phyloP scores from a whole-genome alignment of 2,888 invertebrate species.

The Enchytraeus crypticus region DNA sequence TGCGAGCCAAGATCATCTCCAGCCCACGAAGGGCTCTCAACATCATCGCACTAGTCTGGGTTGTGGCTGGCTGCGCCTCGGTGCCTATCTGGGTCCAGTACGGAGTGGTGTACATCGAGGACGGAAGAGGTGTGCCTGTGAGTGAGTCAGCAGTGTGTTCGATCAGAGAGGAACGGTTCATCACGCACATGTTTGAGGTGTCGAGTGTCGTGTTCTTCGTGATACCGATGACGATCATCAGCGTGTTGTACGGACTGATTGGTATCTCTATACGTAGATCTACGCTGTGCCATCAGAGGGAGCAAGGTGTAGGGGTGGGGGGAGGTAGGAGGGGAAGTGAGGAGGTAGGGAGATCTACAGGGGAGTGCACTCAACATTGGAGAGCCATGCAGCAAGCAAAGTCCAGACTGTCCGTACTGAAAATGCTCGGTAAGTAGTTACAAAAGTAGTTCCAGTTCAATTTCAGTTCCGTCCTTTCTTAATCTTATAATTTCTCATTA shows the following conservation, averaged over 20 bases:
- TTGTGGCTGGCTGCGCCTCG: slow-evolving; percentile 7
- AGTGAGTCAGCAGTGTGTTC: slow-evolving; percentile 57
- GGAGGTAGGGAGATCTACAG: slow-evolving; percentile 9
- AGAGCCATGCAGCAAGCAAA: slow-evolving; percentile 29
- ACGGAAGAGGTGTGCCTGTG: slow-evolving; percentile 45
- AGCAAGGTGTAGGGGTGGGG: neutral
- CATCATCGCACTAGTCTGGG: slow-evolving; percentile 10
- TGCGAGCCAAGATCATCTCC: slow-evolving; percentile 70
- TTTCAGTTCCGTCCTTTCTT: too few relatives aligned
- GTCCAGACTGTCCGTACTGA: slow-evolving; percentile 50
- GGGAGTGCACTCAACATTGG: slow-evolving; percentile 12
- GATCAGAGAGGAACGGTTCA: slow-evolving; percentile 49
- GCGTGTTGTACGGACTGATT: slow-evolving; percentile 60
- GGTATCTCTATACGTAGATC: slow-evolving; percentile 38
- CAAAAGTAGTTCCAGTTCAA: too few relatives aligned
- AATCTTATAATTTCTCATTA: too few relatives aligned
- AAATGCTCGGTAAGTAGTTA: slow-evolving; percentile 55
- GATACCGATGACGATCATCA: slow-evolving; percentile 76
- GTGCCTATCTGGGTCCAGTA: slow-evolving; percentile 6
- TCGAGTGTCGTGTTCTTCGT: slow-evolving; percentile 73
- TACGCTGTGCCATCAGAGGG: neutral
- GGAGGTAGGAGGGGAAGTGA: neutral
- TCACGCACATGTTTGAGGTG: slow-evolving; percentile 51
- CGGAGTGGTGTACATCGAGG: slow-evolving; percentile 55
- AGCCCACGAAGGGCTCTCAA: slow-evolving; percentile 60